These are phyloP conservation scores for Didymodactylos carnosus DNA, from an alignment of 2,888 invertebrate genomes.

Conservation along the genomic window DNA sequence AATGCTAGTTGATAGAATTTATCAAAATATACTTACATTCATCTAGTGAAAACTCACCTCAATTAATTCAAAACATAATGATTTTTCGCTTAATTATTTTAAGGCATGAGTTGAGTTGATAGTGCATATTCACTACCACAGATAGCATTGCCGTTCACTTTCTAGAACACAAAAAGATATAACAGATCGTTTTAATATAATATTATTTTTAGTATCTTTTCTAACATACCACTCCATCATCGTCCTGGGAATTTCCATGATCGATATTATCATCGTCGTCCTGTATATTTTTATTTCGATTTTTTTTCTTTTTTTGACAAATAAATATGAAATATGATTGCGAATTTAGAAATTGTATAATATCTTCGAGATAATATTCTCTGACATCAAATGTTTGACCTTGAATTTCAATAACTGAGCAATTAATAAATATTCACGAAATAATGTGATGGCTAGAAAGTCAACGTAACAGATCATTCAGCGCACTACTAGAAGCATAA, in stretches of 20 bases:
- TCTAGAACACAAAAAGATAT: slow-evolving; percentile 15
- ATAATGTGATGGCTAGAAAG: slow-evolving; percentile 56
- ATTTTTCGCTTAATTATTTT: slow-evolving; percentile 62
- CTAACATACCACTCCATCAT: slow-evolving; percentile 31
- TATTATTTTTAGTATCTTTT: too few relatives aligned
- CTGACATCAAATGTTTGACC: slow-evolving; percentile 69
- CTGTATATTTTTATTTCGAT: slow-evolving; percentile 40
- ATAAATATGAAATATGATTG: slow-evolving; percentile 33
- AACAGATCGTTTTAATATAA: too few relatives aligned
- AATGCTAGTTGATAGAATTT: too few relatives aligned
- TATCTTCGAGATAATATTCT: slow-evolving; percentile 80
- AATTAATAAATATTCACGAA: slow-evolving; percentile 69
- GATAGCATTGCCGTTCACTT: slow-evolving; percentile 46
- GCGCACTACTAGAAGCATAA: too few relatives aligned
- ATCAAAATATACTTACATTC: too few relatives aligned
- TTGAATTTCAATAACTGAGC: slow-evolving; percentile 69
- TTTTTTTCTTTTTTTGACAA: slow-evolving; percentile 50
- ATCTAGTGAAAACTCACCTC: too few relatives aligned
- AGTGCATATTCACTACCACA: slow-evolving; percentile 33
- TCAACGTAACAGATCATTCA: too few relatives aligned
- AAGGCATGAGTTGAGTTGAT: slow-evolving; percentile 49
- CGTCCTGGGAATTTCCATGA: slow-evolving; percentile 33
- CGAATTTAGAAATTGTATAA: slow-evolving; percentile 51
- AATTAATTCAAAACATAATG: slow-evolving; percentile 73
- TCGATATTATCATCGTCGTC: slow-evolving; percentile 43